phyloP scores from a whole-genome alignment of 2,113 vertebrate species.

The Brienomyrus brachyistius region DNA sequence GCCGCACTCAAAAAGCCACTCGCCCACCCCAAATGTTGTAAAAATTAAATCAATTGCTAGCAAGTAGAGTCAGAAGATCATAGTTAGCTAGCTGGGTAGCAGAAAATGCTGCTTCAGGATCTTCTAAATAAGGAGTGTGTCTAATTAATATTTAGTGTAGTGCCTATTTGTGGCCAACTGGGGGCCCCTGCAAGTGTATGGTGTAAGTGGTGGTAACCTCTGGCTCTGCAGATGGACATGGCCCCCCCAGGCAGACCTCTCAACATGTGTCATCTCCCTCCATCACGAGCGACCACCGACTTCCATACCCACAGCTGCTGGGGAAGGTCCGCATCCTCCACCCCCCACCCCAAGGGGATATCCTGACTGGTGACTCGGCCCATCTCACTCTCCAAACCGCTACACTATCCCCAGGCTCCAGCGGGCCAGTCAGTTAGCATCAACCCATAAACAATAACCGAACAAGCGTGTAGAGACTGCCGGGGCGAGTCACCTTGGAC shows the following conservation, averaged over 20 bases:
- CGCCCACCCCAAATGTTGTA: neutral
- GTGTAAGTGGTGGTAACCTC: neutral
- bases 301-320: neutral
- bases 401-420: neutral
- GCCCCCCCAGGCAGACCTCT: neutral
- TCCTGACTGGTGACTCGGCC: neutral
- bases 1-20: neutral
- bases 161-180: neutral
- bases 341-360: neutral
- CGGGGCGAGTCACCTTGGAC: conserved; percentile 76
- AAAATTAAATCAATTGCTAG: neutral
- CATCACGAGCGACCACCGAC: neutral
- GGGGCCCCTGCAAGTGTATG: neutral
- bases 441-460: neutral
- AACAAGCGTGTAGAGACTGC: neutral
- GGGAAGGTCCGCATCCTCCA: neutral
- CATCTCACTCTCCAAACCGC: neutral
- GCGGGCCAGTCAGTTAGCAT: too few species aligned
- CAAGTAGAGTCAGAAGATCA: neutral
- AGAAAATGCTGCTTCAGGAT: neutral
- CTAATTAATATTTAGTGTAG: neutral
- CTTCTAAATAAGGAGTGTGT: neutral
- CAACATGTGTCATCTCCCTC: neutral
- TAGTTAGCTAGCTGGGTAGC: neutral
- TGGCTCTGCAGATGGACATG: neutral